Percentiles rank a stretch among this genome's conserved stretches.
Conservation (phyloP, 2,888 invertebrate genomes). For the Euphydryas editha region DNA sequence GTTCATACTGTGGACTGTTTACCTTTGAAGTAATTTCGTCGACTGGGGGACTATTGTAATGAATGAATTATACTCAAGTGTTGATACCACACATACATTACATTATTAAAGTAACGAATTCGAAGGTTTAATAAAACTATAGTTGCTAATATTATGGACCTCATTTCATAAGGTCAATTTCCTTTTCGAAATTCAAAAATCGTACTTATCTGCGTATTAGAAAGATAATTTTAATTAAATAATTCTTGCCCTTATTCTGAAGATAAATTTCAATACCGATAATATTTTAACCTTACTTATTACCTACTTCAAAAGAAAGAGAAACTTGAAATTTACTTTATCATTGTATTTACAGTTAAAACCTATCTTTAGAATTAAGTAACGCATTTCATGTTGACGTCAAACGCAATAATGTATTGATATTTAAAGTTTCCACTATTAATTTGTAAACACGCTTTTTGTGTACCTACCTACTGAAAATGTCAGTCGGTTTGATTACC, state of each 20-base stretch:
- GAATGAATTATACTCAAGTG: constrained; percentile 35
- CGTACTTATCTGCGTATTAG: too few species aligned
- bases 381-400: neutral
- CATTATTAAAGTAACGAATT: constrained; percentile 10
- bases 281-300: too few species aligned
- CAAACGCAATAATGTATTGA: constrained; percentile 5
- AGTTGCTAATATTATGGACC: neutral
- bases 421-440: constrained; percentile 4
- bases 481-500: constrained; percentile 16
- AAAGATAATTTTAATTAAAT: too few species aligned
- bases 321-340: too few species aligned
- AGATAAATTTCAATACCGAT: too few species aligned
- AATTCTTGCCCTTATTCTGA: too few species aligned
- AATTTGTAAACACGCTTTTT: constrained; percentile 12
- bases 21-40: constrained; percentile 27
- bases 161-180: neutral
- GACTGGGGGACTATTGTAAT: constrained; percentile 29
- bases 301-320: too few species aligned
- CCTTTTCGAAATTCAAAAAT: neutral
- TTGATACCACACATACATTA: constrained; percentile 18
- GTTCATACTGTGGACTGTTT: constrained; percentile 28
- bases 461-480: constrained; percentile 17
- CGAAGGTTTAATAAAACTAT: neutral
- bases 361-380: too few species aligned
- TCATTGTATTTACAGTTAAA: too few species aligned